phyloP scores from a whole-genome alignment of 2,888 invertebrate genomes.

The Noctua comes region DNA sequence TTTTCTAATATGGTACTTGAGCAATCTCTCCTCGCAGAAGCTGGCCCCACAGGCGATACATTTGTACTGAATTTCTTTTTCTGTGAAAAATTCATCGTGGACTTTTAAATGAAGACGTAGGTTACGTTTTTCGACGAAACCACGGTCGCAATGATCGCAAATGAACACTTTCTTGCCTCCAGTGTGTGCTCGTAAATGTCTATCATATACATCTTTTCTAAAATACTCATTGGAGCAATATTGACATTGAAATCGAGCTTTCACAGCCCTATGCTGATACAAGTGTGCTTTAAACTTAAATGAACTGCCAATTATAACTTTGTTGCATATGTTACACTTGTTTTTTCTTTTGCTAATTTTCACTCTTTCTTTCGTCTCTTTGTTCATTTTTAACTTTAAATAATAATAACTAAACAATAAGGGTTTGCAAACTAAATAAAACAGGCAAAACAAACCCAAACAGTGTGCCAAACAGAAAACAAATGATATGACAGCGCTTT shows the following conservation, averaged over 20 bases:
- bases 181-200: slow-evolving; percentile 72
- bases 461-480: slow-evolving; percentile 30
- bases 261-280: slow-evolving; percentile 75
- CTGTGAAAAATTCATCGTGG: slow-evolving; percentile 74
- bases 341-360: slow-evolving; percentile 56
- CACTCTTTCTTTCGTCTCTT: slow-evolving; percentile 44
- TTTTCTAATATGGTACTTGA: slow-evolving; percentile 79
- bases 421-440: slow-evolving; percentile 32
- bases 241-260: slow-evolving; percentile 74
- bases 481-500: slow-evolving; percentile 13
- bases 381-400: slow-evolving; percentile 54
- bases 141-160: slow-evolving; percentile 80
- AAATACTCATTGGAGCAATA: slow-evolving; percentile 77
- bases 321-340: slow-evolving; percentile 74
- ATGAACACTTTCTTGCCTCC: slow-evolving; percentile 67
- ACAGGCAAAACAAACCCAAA: slow-evolving; percentile 41
- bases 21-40: slow-evolving; percentile 78
- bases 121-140: slow-evolving; percentile 79
- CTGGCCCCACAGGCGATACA: slow-evolving; percentile 76
- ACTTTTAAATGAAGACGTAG: slow-evolving; percentile 76
- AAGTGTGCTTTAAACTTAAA: slow-evolving; percentile 74
- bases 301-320: slow-evolving; percentile 69
- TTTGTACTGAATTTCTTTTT: slow-evolving; percentile 67
- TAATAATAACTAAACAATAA: slow-evolving; percentile 40
- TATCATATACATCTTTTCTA: slow-evolving; percentile 74